phyloP scores from a whole-genome alignment of 92 coral and sea anemone genomes.

The Blastomussa wellsi region DNA sequence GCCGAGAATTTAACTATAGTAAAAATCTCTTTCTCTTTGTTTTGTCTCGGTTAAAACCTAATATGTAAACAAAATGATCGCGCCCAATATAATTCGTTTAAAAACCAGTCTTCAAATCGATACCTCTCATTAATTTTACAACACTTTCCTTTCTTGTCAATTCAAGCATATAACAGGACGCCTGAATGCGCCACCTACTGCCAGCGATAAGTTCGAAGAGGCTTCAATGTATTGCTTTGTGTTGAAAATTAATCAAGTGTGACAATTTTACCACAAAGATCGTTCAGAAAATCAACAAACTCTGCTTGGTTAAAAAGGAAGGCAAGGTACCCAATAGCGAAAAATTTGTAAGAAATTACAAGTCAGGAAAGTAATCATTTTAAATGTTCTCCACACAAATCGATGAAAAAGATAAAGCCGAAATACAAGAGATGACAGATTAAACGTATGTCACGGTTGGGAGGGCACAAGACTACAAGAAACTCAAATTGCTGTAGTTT shows the following conservation, averaged over 20 bases:
- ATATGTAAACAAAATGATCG: neutral
- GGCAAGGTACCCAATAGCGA: neutral
- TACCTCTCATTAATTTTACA: slow-evolving; percentile 35
- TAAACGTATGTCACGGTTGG: neutral
- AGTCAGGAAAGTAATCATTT: neutral
- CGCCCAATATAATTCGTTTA: neutral
- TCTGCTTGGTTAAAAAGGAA: neutral
- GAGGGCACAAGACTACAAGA: neutral
- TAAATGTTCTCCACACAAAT: neutral
- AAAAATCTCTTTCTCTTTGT: neutral
- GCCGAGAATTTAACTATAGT: neutral
- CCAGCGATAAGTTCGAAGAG: slow-evolving; percentile 9
- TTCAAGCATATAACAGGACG: slow-evolving; percentile 26
- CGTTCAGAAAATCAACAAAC: neutral
- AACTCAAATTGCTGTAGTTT: neutral
- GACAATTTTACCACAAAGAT: slow-evolving; percentile 14
- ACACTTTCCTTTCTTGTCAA: slow-evolving; percentile 14
- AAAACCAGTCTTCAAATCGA: neutral
- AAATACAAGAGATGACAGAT: neutral
- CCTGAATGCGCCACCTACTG: slow-evolving; percentile 32
- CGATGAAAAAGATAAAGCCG: neutral
- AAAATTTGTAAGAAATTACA: neutral
- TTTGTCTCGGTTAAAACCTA: neutral
- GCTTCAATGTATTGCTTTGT: slow-evolving; percentile 11
- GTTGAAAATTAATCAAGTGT: slow-evolving; percentile 7